Evolutionary conservation across 1,140 invertebrate genomes (phyloP), one percentile per base, ranked within the genome.

Genomic region (Acromyrmex heyeri): DNA sequence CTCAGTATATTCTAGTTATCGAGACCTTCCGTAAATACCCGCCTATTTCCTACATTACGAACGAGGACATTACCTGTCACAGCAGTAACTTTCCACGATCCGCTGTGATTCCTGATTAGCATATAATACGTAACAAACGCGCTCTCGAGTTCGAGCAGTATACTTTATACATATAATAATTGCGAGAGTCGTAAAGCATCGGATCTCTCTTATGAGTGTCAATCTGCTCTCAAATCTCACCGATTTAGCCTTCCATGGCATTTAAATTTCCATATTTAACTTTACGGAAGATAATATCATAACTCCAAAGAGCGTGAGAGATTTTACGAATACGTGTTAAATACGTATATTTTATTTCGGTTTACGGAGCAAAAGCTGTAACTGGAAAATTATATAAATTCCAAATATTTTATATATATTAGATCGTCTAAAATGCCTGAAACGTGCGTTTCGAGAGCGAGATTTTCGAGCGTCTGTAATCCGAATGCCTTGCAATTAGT

Each of bases 91-190:
- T 24, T 16, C 30, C 48, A 30, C 21, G 62, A 78, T 65, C n/a
- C 44, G 38, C 38, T 50, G 38, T 48, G 24, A 82, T 30, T 61
- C 27, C 24, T 62, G 75, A 24, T 77, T 78, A 55, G 30, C 8
- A 67, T 27, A 44, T 55, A 65, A 14, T 55, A 53, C 16, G 16
- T 76, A 64, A 77, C 50, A 53, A 67, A 85, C 24, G n/a, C 21
- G n/a, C 44, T 64, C 16, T 21, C 10, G 27, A 38, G 16, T 16
- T 70, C 59, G 34, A 83, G n/a, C 55, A 34, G 69, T 27, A n/a
- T 73, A 53, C 21, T 85, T 77, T 85, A 78, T 50, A 34, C 30
- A 34, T 34, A 64, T 53, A 77, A 83, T 75, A 61, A 83, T 57
- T 70, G 21, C 34, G 76, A 79, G 14, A 34, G 48, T 55, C 18